A percentile compares a stretch with the other conserved stretches of the same genome.
Evolutionary conservation across 2,113 vertebrate genomes (phyloP).

Genomic region (Atractosteus spatula): DNA sequence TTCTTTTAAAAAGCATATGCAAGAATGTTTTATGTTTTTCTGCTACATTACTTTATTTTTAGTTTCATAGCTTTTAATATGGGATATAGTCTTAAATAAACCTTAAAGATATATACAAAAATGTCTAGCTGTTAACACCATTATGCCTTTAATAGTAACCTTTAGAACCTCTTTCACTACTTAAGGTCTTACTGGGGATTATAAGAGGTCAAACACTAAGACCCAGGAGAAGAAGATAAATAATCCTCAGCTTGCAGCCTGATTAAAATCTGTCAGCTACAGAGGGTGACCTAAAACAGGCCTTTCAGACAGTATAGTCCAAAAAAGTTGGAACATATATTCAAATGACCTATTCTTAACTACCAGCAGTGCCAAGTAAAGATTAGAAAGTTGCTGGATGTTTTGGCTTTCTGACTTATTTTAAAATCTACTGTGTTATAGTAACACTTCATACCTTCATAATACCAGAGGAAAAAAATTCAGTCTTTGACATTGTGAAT

Average conservation of each 20-base stretch:
- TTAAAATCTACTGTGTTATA: too few relatives aligned
- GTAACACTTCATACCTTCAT: too few relatives aligned
- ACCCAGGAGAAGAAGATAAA: slow-evolving; percentile 8
- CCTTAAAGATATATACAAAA: slow-evolving; percentile 7
- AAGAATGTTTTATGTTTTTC: too few relatives aligned
- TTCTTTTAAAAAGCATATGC: too few relatives aligned
- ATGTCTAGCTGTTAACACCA: background rate
- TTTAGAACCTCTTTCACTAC: slow-evolving; percentile 32
- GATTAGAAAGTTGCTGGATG: too few relatives aligned
- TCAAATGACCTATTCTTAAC: too few relatives aligned
- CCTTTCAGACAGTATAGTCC: background rate
- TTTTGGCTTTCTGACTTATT: too few relatives aligned
- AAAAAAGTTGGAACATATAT: background rate
- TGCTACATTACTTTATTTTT: too few relatives aligned
- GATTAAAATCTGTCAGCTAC: slow-evolving; percentile 10
- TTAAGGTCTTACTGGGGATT: slow-evolving; percentile 46
- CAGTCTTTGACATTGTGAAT: too few relatives aligned
- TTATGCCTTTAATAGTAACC: slow-evolving; percentile 2
- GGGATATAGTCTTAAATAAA: background rate
- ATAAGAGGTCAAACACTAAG: slow-evolving; percentile 34
- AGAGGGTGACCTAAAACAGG: background rate
- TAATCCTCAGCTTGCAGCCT: slow-evolving; percentile 13
- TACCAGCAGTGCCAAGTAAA: too few relatives aligned
- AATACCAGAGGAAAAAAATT: too few relatives aligned
- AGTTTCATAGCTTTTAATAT: too few relatives aligned